These are phyloP conservation scores for Parthenolecanium corni DNA, from an alignment of 2,888 invertebrate species.

Conservation along the genomic window DNA sequence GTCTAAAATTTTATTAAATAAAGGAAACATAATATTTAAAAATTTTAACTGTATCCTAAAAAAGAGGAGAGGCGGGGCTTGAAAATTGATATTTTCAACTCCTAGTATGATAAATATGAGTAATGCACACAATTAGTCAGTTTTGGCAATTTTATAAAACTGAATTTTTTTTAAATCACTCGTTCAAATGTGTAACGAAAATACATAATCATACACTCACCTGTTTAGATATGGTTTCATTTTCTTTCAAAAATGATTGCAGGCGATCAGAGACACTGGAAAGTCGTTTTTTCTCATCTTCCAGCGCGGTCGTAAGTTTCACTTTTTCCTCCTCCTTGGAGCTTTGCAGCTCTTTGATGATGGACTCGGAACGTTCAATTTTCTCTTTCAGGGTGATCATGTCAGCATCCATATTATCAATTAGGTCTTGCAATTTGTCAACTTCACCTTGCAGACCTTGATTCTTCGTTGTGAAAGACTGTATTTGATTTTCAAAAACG, in stretches of 20 bases:
- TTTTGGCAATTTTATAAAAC: too few species aligned
- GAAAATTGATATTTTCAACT: too few species aligned
- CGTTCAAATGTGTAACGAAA: not conserved
- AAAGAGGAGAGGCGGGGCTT: too few species aligned
- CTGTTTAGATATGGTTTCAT: not conserved
- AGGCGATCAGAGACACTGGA: not conserved
- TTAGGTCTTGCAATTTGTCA: not conserved
- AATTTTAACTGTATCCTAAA: too few species aligned
- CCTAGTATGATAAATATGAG: too few species aligned
- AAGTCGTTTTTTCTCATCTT: not conserved
- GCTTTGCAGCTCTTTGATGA: not conserved
- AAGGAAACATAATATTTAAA: too few species aligned
- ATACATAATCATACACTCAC: not conserved
- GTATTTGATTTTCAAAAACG: slow-evolving; percentile 4
- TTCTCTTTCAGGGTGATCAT: not conserved
- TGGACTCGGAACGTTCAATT: not conserved
- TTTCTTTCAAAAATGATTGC: not conserved
- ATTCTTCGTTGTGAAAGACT: not conserved
- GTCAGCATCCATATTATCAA: not conserved
- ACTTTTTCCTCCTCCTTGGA: slow-evolving; percentile 3
- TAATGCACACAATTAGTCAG: too few species aligned
- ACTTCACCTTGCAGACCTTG: slow-evolving; percentile 1
- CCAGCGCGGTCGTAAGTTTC: not conserved
- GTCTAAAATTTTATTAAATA: too few species aligned
- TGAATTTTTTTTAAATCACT: too few species aligned